A percentile compares a stretch with the other conserved stretches of the same genome.
phyloP scores from a whole-genome alignment of 2,888 invertebrate genomes.

The Rugalucina vietnamica region DNA sequence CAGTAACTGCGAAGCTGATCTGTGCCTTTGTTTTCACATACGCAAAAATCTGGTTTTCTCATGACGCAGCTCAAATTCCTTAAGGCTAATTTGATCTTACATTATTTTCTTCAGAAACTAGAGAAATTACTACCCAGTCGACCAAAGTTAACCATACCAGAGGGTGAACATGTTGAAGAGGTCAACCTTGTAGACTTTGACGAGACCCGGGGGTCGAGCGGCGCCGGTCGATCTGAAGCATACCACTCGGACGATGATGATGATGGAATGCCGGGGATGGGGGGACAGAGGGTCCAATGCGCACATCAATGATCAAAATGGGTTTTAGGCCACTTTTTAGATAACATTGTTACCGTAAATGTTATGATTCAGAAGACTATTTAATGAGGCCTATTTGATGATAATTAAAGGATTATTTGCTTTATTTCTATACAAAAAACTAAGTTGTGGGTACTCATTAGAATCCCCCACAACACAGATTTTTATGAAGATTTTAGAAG shows the following conservation, averaged over 20 bases:
- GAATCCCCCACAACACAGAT: too few species aligned
- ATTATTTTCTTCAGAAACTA: constrained; percentile 87
- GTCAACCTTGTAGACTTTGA: constrained; percentile 92
- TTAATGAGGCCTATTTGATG: not conserved
- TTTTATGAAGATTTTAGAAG: too few species aligned
- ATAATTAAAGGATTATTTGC: not conserved
- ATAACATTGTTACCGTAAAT: not conserved
- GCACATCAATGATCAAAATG: constrained; percentile 88
- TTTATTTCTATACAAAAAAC: not conserved
- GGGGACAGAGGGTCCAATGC: constrained; percentile 88
- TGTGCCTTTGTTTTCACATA: too few species aligned
- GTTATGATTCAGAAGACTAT: too few species aligned
- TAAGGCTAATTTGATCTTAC: too few species aligned
- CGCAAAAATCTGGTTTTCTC: too few species aligned
- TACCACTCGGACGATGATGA: constrained; percentile 87
- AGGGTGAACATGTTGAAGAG: constrained; percentile 93
- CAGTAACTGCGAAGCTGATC: too few species aligned
- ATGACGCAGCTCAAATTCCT: too few species aligned
- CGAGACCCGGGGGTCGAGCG: constrained; percentile 85
- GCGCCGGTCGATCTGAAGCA: constrained; percentile 87
- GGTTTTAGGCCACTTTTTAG: not conserved
- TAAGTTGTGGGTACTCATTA: not conserved
- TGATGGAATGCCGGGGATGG: constrained; percentile 85
- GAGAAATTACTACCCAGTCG: constrained; percentile 91
- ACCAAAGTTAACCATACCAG: constrained; percentile 89